These are phyloP conservation scores for Alces alces DNA, from an alignment of 2,113 vertebrate genomes.

Conservation along the genomic window DNA sequence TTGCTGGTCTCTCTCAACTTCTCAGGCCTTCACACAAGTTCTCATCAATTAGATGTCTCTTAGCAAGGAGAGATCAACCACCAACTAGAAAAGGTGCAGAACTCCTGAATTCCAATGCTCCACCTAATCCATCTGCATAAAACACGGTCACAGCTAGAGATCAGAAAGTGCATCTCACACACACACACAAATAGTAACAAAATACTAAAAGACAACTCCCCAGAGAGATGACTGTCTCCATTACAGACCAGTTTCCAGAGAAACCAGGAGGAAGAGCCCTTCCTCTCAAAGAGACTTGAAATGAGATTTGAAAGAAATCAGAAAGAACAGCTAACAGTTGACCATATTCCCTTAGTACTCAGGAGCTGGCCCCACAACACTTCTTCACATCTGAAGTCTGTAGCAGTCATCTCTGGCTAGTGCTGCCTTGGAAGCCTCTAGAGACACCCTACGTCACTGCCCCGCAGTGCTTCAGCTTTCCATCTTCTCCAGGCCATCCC, in stretches of 20 bases:
- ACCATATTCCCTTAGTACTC: background rate
- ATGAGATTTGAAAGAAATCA: background rate
- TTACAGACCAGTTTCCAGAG: background rate
- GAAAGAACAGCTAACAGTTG: background rate
- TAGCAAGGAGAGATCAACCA: background rate
- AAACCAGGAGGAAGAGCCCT: background rate
- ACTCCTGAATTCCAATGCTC: background rate
- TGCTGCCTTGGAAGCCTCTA: background rate
- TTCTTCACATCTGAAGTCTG: background rate
- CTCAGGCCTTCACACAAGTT: background rate
- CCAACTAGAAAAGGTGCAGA: background rate
- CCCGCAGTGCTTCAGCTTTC: background rate
- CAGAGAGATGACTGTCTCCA: background rate
- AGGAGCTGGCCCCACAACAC: background rate
- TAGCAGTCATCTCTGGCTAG: background rate
- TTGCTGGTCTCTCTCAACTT: background rate
- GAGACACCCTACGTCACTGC: background rate
- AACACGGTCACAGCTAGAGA: background rate
- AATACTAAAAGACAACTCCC: background rate
- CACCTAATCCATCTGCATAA: background rate
- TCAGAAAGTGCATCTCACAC: background rate
- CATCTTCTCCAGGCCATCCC: background rate
- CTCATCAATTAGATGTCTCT: background rate
- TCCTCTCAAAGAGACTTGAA: background rate
- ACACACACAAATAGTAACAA: background rate